Base-by-base conservation (phyloP, 1,140 invertebrate species). In the Varroa destructor region DNA sequence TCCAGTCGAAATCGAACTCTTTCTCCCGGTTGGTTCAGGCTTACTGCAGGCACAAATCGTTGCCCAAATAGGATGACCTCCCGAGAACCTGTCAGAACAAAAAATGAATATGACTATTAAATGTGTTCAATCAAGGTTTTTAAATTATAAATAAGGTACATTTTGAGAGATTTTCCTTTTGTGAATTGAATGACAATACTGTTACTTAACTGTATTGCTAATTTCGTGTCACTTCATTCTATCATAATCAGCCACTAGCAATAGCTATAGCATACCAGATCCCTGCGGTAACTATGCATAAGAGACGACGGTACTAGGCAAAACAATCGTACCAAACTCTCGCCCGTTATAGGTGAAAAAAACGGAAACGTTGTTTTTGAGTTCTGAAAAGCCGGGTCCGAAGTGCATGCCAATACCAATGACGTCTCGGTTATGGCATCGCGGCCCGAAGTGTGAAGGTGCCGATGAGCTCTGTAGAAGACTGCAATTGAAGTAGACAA, bases 381-480 rank as follows among this genome's bases (percentile, higher is more conserved):
- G 61, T 67, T 67, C 46, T 14, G 10, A 37, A 67, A 51, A 51
- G 46, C 46, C 4, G 3, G 46, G 46, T 5, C 40, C 46, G 37
- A 67, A 67, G 40, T 46, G 40, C 61, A 67, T 12, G 3, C 61
- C 61, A 46, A 12, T 12, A 14, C 61, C 61, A 12, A 67, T 46
- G 61, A 67, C 46, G 40, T 67, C 61, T 43, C 61, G 61, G 46
- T 67, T 67, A 12, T 46, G 61, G 37, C 61, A 67, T 14, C 61
- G 61, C 1, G 61, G 61, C 1, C 61, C 61, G 61, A 43, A 67
- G 46, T 67, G 61, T 14, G 46, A 67, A 67, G 14, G 40, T 37
- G 40, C 61, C 10, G 61, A 51, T 51, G 46, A 46, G 61, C 36
- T 67, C 40, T 67, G 61, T 40, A 67, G 46, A 12, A 67, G 36